phyloP scores from a whole-genome alignment of 2,888 invertebrate species.

The Hymenopus coronatus region DNA sequence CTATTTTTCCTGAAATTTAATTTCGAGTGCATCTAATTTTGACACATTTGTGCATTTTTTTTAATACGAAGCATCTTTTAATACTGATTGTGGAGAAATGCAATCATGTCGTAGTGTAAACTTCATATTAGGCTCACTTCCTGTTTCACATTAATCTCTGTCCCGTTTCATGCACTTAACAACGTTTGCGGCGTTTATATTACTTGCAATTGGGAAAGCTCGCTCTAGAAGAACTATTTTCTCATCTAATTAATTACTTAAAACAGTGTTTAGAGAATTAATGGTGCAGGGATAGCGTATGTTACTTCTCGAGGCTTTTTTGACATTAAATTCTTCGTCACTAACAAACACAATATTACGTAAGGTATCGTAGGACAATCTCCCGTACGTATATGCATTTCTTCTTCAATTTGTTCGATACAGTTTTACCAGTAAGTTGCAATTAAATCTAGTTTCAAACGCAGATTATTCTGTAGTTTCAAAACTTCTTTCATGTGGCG shows the following conservation, averaged over 20 bases:
- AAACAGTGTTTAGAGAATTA: neutral
- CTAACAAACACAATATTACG: neutral
- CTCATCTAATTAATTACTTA: too few relatives aligned
- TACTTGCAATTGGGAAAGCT: too few relatives aligned
- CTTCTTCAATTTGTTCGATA: neutral
- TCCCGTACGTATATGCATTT: too few relatives aligned
- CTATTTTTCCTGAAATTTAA: neutral
- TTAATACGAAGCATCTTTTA: neutral
- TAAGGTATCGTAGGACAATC: neutral
- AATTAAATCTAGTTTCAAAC: neutral
- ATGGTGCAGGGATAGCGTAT: neutral
- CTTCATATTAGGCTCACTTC: too few relatives aligned
- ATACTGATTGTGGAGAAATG: neutral
- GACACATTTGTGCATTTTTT: neutral
- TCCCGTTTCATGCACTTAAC: too few relatives aligned
- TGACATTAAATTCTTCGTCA: neutral
- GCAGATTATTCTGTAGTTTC: neutral
- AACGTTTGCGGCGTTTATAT: too few relatives aligned
- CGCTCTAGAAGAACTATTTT: neutral
- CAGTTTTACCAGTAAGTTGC: neutral
- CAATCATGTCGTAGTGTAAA: neutral
- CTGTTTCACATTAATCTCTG: neutral
- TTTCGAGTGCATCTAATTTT: neutral
- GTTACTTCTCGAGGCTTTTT: neutral
- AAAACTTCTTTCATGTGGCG: too few relatives aligned